phyloP scores from a whole-genome alignment of 2,888 invertebrate genomes.

The Eustalomyia histrio region DNA sequence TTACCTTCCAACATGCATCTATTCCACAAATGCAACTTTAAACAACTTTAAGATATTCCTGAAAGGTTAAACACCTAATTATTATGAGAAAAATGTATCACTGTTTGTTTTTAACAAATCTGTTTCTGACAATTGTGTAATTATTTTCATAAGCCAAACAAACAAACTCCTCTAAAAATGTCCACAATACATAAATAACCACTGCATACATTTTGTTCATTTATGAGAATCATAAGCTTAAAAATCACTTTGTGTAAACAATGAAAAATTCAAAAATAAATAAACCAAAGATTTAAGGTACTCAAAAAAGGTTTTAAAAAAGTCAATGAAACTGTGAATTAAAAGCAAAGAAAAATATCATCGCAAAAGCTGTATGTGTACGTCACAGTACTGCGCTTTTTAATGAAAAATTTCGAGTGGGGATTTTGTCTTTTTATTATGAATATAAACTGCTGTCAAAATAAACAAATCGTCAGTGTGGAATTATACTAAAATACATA shows the following conservation, averaged over 20 bases:
- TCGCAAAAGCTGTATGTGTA: not conserved
- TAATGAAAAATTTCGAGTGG: slow-evolving; percentile 64
- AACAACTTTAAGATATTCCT: not conserved
- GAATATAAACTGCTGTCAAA: slow-evolving; percentile 48
- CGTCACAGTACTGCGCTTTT: slow-evolving; percentile 16
- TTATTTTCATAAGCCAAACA: slow-evolving; percentile 28
- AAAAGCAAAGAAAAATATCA: slow-evolving; percentile 27
- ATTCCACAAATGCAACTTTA: too few species aligned
- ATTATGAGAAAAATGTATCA: not conserved
- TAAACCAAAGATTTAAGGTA: slow-evolving; percentile 2
- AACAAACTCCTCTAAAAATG: slow-evolving; percentile 19
- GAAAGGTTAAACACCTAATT: not conserved
- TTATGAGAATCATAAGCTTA: slow-evolving; percentile 19
- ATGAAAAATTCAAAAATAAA: slow-evolving; percentile 17
- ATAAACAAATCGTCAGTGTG: slow-evolving; percentile 53
- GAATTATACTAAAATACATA: slow-evolving; percentile 18
- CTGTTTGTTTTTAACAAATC: not conserved
- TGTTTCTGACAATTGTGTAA: not conserved
- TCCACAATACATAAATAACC: not conserved
- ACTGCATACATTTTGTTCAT: not conserved
- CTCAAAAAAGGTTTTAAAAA: slow-evolving; percentile 25
- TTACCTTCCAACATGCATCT: too few species aligned
- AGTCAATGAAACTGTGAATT: slow-evolving; percentile 39
- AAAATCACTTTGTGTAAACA: slow-evolving; percentile 26
- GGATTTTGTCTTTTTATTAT: slow-evolving; percentile 55